Evolutionary conservation across 2,797 vertebrate species (phyloP).

Genomic region (Pseudochromis fuscus): DNA sequence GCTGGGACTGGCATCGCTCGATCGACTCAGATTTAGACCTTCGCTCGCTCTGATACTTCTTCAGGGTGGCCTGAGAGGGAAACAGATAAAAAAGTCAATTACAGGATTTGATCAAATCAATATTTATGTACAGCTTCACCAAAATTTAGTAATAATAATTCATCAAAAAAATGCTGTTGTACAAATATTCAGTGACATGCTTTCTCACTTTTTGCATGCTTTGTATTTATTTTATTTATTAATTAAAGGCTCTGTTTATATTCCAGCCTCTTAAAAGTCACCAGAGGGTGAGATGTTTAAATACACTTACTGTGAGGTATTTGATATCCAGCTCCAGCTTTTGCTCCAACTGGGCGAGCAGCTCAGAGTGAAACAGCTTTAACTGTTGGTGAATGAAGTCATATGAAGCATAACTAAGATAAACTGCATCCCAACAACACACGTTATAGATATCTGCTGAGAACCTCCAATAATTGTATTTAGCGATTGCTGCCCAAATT

Average conservation of each 20-base stretch:
- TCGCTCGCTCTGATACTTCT: constrained; percentile 90
- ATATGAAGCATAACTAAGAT: constrained; percentile 14
- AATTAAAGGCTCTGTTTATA: not conserved
- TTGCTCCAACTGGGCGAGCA: constrained; percentile 89
- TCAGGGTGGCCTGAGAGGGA: constrained; percentile 85
- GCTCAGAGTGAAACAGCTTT: constrained; percentile 90
- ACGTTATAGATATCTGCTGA: too few relatives aligned
- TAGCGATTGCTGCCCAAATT: too few relatives aligned
- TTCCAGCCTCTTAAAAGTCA: not conserved
- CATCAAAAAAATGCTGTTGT: too few relatives aligned
- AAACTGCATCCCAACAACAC: too few relatives aligned
- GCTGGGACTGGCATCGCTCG: constrained; percentile 89
- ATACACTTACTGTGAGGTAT: constrained; percentile 87
- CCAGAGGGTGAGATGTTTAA: not conserved
- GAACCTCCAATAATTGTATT: too few relatives aligned
- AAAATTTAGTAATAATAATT: not conserved
- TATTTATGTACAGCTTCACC: not conserved
- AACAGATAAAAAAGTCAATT: not conserved
- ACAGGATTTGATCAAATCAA: not conserved
- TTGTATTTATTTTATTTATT: not conserved
- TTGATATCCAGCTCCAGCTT: constrained; percentile 90
- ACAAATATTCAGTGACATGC: too few relatives aligned
- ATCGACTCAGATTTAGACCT: constrained; percentile 88
- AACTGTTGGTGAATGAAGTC: constrained; percentile 75
- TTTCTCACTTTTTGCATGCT: too few relatives aligned